A percentile compares a stretch with the other conserved stretches of the same genome.
Evolutionary conservation across 2,797 vertebrate genomes (phyloP).

Genomic region (Lates japonicus): DNA sequence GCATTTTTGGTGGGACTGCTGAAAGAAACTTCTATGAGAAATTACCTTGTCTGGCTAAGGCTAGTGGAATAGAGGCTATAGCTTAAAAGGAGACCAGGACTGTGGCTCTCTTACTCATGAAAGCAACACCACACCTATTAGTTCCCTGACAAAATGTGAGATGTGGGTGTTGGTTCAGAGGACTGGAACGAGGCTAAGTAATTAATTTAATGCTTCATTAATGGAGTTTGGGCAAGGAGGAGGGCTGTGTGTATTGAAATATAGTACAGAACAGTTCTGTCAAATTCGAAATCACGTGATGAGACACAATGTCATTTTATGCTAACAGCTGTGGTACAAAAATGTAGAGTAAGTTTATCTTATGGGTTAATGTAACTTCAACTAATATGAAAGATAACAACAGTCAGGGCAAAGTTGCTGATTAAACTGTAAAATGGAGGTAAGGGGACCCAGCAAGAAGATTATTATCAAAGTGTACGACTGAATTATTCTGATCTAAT

Average conservation of each 20-base stretch:
- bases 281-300: background rate
- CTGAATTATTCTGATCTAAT: too few species aligned
- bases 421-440: background rate
- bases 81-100: constrained; percentile 10
- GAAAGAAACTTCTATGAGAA: constrained; percentile 1
- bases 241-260: background rate
- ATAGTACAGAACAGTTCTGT: background rate
- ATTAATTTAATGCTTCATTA: constrained; percentile 41
- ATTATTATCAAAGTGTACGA: background rate
- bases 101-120: constrained; percentile 21
- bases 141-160: constrained; percentile 30
- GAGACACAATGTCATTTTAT: background rate
- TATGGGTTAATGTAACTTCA: background rate
- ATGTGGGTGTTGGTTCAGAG: constrained; percentile 41
- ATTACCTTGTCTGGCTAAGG: constrained; percentile 12
- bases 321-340: background rate
- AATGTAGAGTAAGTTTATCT: too few species aligned
- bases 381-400: background rate
- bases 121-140: constrained; percentile 24
- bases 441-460: background rate
- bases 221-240: constrained; percentile 9
- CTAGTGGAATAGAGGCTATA: constrained; percentile 5
- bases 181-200: constrained; percentile 38
- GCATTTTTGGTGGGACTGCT: constrained; percentile 19
- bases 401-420: background rate